These are phyloP conservation scores for Drosophila gaucha DNA, from an alignment of 2,888 invertebrate genomes.

Conservation along the genomic window DNA sequence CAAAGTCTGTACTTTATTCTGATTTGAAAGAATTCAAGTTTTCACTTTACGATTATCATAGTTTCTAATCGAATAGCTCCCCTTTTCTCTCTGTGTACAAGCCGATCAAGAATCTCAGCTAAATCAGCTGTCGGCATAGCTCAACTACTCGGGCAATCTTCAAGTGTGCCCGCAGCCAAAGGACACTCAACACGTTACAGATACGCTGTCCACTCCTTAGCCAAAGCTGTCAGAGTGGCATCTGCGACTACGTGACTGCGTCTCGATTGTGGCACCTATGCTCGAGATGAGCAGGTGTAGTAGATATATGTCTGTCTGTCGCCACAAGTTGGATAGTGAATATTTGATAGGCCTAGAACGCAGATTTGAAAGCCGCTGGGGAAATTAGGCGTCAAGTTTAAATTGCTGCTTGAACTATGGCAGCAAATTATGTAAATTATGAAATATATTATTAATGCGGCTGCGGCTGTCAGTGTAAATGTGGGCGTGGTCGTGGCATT, in stretches of 20 bases:
- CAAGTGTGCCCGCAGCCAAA: slow-evolving; percentile 6
- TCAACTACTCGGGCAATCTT: slow-evolving; percentile 10
- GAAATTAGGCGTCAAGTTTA: slow-evolving; percentile 69
- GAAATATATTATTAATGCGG: slow-evolving; percentile 57
- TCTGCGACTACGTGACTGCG: slow-evolving; percentile 34
- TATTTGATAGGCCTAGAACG: slow-evolving; percentile 67
- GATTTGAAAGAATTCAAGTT: too few species aligned
- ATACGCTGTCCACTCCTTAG: slow-evolving; percentile 31
- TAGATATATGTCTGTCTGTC: not conserved
- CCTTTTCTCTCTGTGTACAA: not conserved
- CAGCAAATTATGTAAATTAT: slow-evolving; percentile 64
- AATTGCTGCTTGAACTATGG: slow-evolving; percentile 60
- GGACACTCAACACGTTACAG: slow-evolving; percentile 30
- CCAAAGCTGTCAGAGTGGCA: slow-evolving; percentile 27
- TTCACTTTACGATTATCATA: too few species aligned
- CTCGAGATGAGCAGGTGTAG: not conserved
- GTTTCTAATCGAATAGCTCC: too few species aligned
- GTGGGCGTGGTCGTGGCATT: slow-evolving; percentile 26
- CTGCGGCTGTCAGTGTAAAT: not conserved
- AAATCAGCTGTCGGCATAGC: slow-evolving; percentile 9
- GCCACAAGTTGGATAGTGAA: slow-evolving; percentile 63
- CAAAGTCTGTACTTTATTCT: too few species aligned
- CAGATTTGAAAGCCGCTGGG: slow-evolving; percentile 64
- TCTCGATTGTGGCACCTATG: slow-evolving; percentile 17
- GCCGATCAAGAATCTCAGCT: slow-evolving; percentile 14